Percentiles rank a stretch among this genome's conserved stretches.
Conservation (phyloP, 1,140 invertebrate genomes). For the Metopolophium dirhodum region DNA sequence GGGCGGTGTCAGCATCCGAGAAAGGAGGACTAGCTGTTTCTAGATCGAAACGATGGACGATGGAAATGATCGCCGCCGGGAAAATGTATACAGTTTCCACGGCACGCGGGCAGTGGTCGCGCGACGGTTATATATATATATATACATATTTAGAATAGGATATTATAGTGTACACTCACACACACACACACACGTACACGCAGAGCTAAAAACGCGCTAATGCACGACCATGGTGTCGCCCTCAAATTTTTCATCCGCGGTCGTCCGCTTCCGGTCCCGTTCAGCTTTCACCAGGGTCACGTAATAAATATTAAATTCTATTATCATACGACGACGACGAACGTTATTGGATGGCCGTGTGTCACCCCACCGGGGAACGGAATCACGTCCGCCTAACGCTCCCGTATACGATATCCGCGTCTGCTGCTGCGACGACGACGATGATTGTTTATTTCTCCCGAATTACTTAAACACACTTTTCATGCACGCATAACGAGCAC, state of each 20-base stretch:
- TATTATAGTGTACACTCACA: not conserved
- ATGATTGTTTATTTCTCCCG: not conserved
- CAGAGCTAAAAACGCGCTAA: not conserved
- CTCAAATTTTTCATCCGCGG: not conserved
- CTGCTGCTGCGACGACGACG: too few relatives aligned
- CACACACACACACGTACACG: not conserved
- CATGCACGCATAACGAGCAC: not conserved
- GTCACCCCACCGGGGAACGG: not conserved
- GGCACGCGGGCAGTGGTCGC: not conserved
- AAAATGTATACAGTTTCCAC: not conserved
- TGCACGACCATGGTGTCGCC: not conserved
- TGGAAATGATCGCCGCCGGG: not conserved
- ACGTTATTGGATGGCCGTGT: not conserved
- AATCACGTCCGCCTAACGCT: not conserved
- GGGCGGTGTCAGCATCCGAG: not conserved
- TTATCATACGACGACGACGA: not conserved
- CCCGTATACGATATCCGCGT: not conserved
- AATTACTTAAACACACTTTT: not conserved
- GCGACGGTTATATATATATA: not conserved
- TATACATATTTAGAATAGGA: not conserved
- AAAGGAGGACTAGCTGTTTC: not conserved
- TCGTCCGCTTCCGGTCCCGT: not conserved
- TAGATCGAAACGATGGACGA: not conserved
- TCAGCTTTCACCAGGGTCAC: not conserved
- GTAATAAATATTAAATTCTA: conserved; percentile 15